Evolutionary conservation across 2,888 invertebrate species (phyloP), one percentile per base, ranked within the genome.

Genomic region (Chaitophorus viminalis): DNA sequence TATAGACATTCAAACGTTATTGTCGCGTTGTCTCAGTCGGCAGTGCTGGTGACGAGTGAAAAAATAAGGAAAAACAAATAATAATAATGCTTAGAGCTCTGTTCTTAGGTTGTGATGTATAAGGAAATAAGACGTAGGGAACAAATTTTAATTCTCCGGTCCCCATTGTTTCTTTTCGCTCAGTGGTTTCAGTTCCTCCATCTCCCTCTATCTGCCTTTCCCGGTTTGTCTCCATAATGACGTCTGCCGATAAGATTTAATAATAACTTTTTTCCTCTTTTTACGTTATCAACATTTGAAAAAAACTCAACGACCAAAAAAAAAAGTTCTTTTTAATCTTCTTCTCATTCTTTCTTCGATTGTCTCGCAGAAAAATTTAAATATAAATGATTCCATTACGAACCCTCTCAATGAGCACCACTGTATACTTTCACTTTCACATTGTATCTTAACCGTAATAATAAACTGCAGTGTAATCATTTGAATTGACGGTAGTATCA

Each of bases 181-280:
- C 68, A 14, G 11, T 46, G 46, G 46, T 46, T 14, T 14, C 14
- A 46, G 11, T 60, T 3, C 25, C 60, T 29, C n/a, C 17, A 11
- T 70, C 31, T 81, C 54, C 9, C 33, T 65, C 6, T 54, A 65
- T 54, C 82, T 81, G 60, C 9, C 11, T 54, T 29, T 81, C 68
- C 29, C 25, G 46, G 74, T 52, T 31, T 5, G 29, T 84, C n/a
- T n/a, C 21, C 39, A n/a, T 79, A 79, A 79, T 79, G 79, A 79
- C 36, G 65, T 21, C 36, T 65, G 79, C 60, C 60, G 79, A 79
- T 79, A 79, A 79, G 79, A 79, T 65, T 79, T 65, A 65, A 65
- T 79, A 65, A 79, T 79, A 65, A 79, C 65, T 78, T 65, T 65
- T 60, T 65, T 18, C 65, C 9, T 29, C n/a, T 79, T 60, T 65